A percentile compares a stretch with the other conserved stretches of the same genome.
phyloP scores from a whole-genome alignment of 2,113 vertebrate genomes.

The Macrotis lagotis region DNA sequence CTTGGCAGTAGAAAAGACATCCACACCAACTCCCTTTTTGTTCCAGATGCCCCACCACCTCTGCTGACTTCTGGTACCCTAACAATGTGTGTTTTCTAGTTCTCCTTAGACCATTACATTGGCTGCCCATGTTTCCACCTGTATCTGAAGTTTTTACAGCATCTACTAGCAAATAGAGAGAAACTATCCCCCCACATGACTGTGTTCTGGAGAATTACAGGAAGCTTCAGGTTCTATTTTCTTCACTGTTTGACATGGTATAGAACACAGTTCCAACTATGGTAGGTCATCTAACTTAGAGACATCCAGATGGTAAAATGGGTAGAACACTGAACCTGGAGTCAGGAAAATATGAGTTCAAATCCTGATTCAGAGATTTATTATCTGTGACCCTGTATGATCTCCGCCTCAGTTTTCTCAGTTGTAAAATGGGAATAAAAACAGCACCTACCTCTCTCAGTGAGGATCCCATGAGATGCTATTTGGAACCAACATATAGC shows the following conservation, averaged over 20 bases:
- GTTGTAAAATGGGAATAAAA: neutral
- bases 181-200: neutral
- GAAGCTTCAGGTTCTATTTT: neutral
- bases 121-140: neutral
- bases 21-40: neutral
- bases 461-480: neutral
- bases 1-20: too few relatives aligned
- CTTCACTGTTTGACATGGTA: neutral
- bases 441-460: neutral
- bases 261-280: neutral
- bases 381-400: neutral
- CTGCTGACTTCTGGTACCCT: neutral
- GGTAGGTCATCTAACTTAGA: neutral
- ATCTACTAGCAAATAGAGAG: neutral
- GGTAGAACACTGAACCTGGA: neutral
- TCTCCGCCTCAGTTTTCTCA: neutral
- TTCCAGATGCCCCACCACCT: neutral
- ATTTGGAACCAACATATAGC: too few relatives aligned
- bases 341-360: too few relatives aligned
- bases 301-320: neutral
- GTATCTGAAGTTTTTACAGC: neutral
- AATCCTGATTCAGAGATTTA: neutral
- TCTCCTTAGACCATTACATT: neutral
- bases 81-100: rapidly evolving
- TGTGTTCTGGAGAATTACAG: neutral